These are phyloP conservation scores for Heliconius hewitsoni DNA, from an alignment of 1,140 invertebrate species.

Conservation along the genomic window DNA sequence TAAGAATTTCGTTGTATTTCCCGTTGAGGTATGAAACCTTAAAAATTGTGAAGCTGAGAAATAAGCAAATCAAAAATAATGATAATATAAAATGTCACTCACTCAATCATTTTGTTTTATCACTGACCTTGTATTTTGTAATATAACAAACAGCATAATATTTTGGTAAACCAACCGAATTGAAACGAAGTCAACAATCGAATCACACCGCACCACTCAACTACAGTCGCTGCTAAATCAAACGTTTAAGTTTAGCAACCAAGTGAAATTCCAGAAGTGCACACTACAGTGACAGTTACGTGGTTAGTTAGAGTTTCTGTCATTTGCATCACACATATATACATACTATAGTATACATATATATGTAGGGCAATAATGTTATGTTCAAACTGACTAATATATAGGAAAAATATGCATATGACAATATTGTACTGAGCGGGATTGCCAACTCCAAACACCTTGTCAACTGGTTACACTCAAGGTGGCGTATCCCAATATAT, in stretches of 20 bases:
- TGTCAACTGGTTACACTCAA: too few relatives aligned
- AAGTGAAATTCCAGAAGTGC: slow-evolving; percentile 10
- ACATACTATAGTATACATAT: neutral
- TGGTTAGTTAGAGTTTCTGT: slow-evolving; percentile 14
- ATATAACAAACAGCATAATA: too few relatives aligned
- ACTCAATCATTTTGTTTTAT: too few relatives aligned
- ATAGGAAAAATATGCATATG: neutral
- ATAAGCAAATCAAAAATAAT: too few relatives aligned
- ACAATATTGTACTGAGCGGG: too few relatives aligned
- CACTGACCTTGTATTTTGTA: too few relatives aligned
- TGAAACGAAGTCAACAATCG: neutral
- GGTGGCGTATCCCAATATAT: too few relatives aligned
- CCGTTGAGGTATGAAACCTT: too few relatives aligned
- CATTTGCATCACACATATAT: neutral
- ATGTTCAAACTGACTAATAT: neutral
- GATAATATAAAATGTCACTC: too few relatives aligned
- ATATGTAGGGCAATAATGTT: neutral
- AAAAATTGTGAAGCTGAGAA: too few relatives aligned
- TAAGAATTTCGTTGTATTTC: too few relatives aligned
- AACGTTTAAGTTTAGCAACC: neutral
- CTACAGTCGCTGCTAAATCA: slow-evolving; percentile 1
- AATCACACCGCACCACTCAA: neutral
- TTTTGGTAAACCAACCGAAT: neutral
- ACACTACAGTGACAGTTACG: slow-evolving; percentile 3
- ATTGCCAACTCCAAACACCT: too few relatives aligned